Base-by-base conservation (phyloP, 2,888 invertebrate species). In the Keiferia lycopersicella region DNA sequence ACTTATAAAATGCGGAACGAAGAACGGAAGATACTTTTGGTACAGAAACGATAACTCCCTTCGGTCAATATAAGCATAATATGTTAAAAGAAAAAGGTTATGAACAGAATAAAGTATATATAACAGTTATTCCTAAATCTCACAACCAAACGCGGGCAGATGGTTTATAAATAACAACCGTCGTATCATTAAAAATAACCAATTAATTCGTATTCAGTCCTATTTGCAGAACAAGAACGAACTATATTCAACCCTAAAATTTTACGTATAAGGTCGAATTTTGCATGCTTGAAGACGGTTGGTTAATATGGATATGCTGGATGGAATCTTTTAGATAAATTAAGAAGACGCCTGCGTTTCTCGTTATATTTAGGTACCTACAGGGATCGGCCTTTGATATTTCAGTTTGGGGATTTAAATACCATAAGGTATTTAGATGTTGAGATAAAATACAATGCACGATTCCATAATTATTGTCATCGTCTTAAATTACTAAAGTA, bases 131-230 rank as follows among this genome's bases (percentile, higher is more conserved):
- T 67, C 71, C 68, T 63, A 74, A 77, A 76, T 74, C 76, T 71
- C 73, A 70, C 69, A 22, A 20, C 51, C 51, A 22, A 20, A 51
- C 51, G 20, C 51, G 20, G 1, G 51, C 82, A 80, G 80, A 80
- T 80, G 80, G 75, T 86, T 82, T 86, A 86, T 82, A 83, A 84
- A 87, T 86, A 87, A 69, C 71, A 75, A 73, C 75, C 75, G 79
- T 74, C 77, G 76, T 82, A 78, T 82, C 82, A 84, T 83, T 83
- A 86, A 87, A 85, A 86, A 83, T 80, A 79, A 65, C 72, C 76
- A 77, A 82, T 79, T 80, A 78, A 81, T 76, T 80, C 71, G 70
- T 75, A 82, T 76, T 77, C 78, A 79, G 78, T 76, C 78, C 67
- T 82, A 82, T 77, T 80, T 77, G 69, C 71, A 64, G 63, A 39